A percentile compares a stretch with the other conserved stretches of the same genome.
These are phyloP conservation scores for Lonchura striata DNA, from an alignment of 2,113 vertebrate genomes.

Conservation along the genomic window DNA sequence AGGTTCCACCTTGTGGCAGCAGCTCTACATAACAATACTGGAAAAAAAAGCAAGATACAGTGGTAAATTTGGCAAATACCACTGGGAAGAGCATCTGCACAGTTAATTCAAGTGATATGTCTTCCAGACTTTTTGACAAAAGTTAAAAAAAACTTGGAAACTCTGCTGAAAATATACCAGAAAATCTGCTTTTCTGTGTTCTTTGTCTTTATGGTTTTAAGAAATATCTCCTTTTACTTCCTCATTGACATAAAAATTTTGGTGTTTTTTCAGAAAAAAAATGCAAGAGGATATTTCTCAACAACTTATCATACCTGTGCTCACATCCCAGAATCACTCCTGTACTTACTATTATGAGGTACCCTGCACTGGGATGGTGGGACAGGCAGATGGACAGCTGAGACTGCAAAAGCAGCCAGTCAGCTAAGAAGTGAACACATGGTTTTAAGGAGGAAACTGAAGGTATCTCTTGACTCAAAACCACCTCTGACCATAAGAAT, in stretches of 20 bases:
- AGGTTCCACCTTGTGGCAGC: slow-evolving; percentile 46
- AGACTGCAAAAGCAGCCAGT: neutral
- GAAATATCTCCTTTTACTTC: neutral
- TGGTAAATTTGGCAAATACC: neutral
- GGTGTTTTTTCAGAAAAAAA: neutral
- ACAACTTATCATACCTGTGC: neutral
- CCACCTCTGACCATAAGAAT: neutral
- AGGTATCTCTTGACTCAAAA: neutral
- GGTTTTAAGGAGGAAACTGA: neutral
- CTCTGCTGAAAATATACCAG: neutral
- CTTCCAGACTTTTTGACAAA: neutral
- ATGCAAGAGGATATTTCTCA: neutral
- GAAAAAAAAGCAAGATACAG: neutral
- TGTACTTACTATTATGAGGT: neutral
- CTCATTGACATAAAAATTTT: neutral
- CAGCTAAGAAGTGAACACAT: neutral
- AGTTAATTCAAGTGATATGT: neutral
- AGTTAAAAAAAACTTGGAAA: neutral
- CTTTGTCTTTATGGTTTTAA: neutral
- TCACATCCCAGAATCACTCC: neutral
- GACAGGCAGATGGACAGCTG: neutral
- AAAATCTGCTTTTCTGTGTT: neutral
- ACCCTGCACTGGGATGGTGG: neutral
- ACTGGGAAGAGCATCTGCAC: neutral
- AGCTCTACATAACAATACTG: neutral